Conservation (phyloP, 2,888 invertebrate genomes). For the Spisula solida region DNA sequence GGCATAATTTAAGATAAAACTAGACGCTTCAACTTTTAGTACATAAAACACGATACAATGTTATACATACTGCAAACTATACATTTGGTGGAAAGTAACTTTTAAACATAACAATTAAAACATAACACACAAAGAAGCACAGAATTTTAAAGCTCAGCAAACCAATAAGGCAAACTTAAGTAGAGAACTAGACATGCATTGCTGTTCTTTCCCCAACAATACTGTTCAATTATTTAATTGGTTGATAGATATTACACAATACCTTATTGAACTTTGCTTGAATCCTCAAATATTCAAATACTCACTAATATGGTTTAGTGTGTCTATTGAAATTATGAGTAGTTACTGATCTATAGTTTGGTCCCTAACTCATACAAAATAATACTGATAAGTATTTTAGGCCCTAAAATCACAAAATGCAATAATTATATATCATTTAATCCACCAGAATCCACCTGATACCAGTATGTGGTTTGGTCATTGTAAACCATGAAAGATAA, state of each 20-base stretch:
- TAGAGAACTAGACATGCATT: too few species aligned
- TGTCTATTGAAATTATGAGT: neutral
- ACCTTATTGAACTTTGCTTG: neutral
- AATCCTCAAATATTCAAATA: neutral
- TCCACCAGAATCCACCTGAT: neutral
- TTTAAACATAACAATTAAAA: too few species aligned
- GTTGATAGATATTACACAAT: neutral
- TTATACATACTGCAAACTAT: too few species aligned
- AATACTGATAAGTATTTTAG: neutral
- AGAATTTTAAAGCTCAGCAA: too few species aligned
- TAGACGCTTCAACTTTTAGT: too few species aligned
- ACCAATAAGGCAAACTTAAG: too few species aligned
- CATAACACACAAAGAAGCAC: too few species aligned
- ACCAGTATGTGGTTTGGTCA: neutral
- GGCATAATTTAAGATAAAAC: too few species aligned
- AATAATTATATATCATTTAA: neutral
- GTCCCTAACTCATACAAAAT: neutral
- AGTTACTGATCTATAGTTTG: constrained; percentile 8
- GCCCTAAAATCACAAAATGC: neutral
- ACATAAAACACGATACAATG: too few species aligned
- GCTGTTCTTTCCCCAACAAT: neutral
- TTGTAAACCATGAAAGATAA: too few species aligned
- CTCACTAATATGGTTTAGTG: neutral
- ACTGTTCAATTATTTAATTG: neutral
- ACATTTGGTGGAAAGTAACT: too few species aligned